Conservation (phyloP, 1,140 invertebrate species). For the Drosophila simulans region DNA sequence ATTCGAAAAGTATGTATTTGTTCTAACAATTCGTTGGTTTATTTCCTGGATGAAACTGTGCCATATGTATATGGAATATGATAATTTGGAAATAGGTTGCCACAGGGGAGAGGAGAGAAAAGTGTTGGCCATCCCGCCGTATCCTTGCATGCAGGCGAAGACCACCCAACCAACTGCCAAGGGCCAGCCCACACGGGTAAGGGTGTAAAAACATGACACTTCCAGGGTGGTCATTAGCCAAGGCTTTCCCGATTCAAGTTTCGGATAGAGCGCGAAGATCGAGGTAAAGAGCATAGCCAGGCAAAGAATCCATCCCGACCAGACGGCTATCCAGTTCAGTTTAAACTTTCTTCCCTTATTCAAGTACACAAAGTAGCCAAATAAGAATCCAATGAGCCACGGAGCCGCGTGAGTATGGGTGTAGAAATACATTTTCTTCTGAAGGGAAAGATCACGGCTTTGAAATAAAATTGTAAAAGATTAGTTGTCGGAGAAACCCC, state of each 20-base stretch:
- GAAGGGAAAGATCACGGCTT: constrained; percentile 1
- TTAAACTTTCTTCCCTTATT: constrained; percentile 35
- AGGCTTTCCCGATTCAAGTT: constrained; percentile 58
- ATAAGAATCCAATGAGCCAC: constrained; percentile 62
- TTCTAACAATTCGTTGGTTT: neutral
- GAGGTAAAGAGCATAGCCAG: constrained; percentile 64
- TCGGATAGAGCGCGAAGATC: constrained; percentile 71
- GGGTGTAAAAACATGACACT: constrained; percentile 87
- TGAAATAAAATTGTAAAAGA: neutral
- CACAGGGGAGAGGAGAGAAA: constrained; percentile 84
- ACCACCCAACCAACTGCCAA: constrained; percentile 88
- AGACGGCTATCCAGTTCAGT: constrained; percentile 23
- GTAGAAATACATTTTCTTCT: constrained; percentile 42
- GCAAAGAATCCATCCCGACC: constrained; percentile 55
- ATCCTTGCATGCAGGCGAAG: constrained; percentile 87
- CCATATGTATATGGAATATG: constrained; percentile 85
- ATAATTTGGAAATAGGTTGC: constrained; percentile 85
- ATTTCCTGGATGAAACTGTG: constrained; percentile 74
- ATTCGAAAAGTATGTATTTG: neutral
- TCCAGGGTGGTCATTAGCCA: constrained; percentile 61
- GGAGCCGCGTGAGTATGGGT: constrained; percentile 58
- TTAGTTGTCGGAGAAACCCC: neutral
- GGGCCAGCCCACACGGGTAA: constrained; percentile 87
- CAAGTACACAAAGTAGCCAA: constrained; percentile 59
- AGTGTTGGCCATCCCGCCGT: constrained; percentile 86